Evolutionary conservation across 1,140 invertebrate species (phyloP).

Genomic region (Lepidurus apus): DNA sequence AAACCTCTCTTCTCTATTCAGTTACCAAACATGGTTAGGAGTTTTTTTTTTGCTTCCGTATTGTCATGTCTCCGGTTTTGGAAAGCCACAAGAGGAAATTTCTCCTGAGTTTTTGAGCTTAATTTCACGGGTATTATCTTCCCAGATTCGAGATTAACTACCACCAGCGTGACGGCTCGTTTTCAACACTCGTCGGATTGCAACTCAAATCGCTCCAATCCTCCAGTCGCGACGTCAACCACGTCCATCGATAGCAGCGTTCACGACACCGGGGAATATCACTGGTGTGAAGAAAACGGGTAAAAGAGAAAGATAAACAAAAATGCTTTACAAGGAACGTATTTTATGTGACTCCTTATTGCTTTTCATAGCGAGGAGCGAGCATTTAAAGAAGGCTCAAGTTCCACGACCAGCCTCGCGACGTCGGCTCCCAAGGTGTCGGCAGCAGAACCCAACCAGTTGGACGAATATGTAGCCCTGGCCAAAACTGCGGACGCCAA

Average conservation of each 20-base stretch:
- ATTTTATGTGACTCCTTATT: not conserved
- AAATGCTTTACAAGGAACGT: not conserved
- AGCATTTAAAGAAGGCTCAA: slow-evolving; percentile 15
- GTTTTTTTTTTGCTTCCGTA: not conserved
- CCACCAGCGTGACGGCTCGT: not conserved
- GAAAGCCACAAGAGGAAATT: not conserved
- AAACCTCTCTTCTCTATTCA: no score
- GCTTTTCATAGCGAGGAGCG: not conserved
- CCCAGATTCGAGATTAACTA: slow-evolving; percentile 1
- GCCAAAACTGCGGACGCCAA: slow-evolving; percentile 84
- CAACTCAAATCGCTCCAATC: slow-evolving; percentile 4
- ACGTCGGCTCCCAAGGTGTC: slow-evolving; percentile 6
- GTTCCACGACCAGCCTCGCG: not conserved
- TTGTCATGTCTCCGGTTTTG: not conserved
- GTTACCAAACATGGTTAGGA: not conserved
- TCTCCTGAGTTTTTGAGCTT: not conserved
- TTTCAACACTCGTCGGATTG: slow-evolving; percentile 8
- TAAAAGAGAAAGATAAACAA: slow-evolving; percentile 24
- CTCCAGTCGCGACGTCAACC: not conserved
- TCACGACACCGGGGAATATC: slow-evolving; percentile 26
- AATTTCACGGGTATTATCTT: not conserved
- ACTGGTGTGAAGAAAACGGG: slow-evolving; percentile 34
- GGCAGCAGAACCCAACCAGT: slow-evolving; percentile 16
- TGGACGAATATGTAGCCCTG: slow-evolving; percentile 64
- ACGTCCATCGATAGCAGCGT: slow-evolving; percentile 13